These are phyloP conservation scores for Hypena proboscidalis DNA, from an alignment of 2,888 invertebrate species.

Conservation along the genomic window DNA sequence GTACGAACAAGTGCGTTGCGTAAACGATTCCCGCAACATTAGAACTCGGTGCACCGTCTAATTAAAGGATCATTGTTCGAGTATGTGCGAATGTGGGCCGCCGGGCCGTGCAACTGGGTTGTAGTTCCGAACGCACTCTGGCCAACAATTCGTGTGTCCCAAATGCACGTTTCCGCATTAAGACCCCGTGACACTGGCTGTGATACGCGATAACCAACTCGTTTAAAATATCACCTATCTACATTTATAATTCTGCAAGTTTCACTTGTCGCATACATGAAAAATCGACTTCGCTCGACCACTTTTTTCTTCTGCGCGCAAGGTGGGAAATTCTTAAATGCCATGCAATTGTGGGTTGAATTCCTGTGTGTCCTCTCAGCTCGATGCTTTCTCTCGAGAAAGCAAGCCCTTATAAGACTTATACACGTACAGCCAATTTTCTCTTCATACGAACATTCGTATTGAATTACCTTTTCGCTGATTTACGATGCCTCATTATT, in stretches of 20 bases:
- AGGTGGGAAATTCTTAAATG: constrained; percentile 11
- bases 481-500: constrained; percentile 35
- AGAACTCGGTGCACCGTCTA: constrained; percentile 59
- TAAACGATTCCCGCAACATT: constrained; percentile 57
- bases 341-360: constrained; percentile 33
- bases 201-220: constrained; percentile 17
- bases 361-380: constrained; percentile 47
- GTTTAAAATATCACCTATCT: constrained; percentile 14
- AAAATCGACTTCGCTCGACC: neutral
- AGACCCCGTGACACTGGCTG: constrained; percentile 43
- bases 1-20: constrained; percentile 54
- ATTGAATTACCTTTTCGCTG: constrained; percentile 34
- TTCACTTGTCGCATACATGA: neutral
- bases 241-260: neutral
- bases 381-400: constrained; percentile 52
- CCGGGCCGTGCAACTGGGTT: constrained; percentile 55
- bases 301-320: constrained; percentile 5
- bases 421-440: constrained; percentile 29
- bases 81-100: constrained; percentile 63
- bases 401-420: constrained; percentile 41
- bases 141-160: constrained; percentile 66
- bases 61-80: constrained; percentile 69
- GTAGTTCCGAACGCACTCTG: constrained; percentile 60
- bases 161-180: constrained; percentile 72
- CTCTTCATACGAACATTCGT: constrained; percentile 33